These are phyloP conservation scores for Catagonus wagneri DNA, from an alignment of 2,113 vertebrate genomes.

Conservation along the genomic window DNA sequence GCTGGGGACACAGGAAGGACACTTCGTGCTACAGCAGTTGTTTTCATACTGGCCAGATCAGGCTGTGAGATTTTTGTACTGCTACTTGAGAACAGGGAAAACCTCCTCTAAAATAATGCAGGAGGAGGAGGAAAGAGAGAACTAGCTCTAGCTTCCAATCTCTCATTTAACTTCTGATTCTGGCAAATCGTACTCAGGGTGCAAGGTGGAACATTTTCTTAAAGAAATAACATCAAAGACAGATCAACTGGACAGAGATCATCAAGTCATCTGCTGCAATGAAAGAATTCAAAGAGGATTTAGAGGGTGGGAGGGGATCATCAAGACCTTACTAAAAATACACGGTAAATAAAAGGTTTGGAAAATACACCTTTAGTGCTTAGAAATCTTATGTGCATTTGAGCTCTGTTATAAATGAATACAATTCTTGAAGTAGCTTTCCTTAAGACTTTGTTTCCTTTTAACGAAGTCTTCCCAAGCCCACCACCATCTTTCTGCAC, in stretches of 20 bases:
- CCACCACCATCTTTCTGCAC: background rate
- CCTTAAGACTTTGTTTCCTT: constrained; percentile 16
- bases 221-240: constrained; percentile 50
- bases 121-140: background rate
- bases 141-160: constrained; percentile 37
- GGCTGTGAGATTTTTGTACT: constrained; percentile 61
- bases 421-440: background rate
- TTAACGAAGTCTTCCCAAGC: background rate
- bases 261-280: background rate
- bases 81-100: constrained; percentile 62
- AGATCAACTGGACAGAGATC: constrained; percentile 40
- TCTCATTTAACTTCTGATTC: constrained; percentile 24
- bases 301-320: background rate
- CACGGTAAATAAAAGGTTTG: background rate
- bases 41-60: constrained; percentile 38
- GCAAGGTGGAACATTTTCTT: constrained; percentile 3
- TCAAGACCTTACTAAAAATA: background rate
- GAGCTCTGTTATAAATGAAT: background rate
- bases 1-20: constrained; percentile 79
- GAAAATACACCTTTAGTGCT: constrained; percentile 40
- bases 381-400: background rate
- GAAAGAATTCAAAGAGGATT: constrained; percentile 19
- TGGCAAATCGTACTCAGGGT: constrained; percentile 34
- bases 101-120: constrained; percentile 26
- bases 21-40: background rate